Evolutionary conservation across 2,888 invertebrate genomes (phyloP).

Genomic region (Archips crataeganus): DNA sequence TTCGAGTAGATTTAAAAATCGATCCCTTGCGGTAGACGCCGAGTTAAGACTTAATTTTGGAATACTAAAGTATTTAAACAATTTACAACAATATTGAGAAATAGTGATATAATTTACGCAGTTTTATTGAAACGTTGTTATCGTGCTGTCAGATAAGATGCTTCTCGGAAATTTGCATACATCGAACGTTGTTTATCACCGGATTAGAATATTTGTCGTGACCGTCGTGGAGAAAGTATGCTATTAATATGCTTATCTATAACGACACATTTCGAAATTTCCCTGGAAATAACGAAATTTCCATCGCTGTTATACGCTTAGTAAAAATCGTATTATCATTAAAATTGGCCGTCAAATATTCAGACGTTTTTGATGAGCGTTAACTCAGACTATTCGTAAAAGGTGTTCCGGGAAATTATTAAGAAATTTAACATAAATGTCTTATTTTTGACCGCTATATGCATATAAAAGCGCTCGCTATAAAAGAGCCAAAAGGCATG

Average conservation of each 20-base stretch:
- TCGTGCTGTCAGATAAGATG: slow-evolving; percentile 8
- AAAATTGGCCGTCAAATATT: too few relatives aligned
- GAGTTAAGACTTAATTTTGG: too few relatives aligned
- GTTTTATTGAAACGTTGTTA: slow-evolving; percentile 4
- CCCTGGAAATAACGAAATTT: neutral
- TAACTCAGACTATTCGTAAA: too few relatives aligned
- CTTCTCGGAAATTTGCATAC: slow-evolving; percentile 11
- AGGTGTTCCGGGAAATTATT: too few relatives aligned
- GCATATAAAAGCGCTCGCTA: too few relatives aligned
- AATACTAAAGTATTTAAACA: neutral
- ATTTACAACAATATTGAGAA: neutral
- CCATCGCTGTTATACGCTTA: neutral
- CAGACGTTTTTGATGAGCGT: too few relatives aligned
- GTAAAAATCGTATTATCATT: neutral
- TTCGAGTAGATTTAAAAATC: too few relatives aligned
- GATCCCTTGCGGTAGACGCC: too few relatives aligned
- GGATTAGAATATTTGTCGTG: slow-evolving; percentile 4
- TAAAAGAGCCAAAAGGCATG: too few relatives aligned
- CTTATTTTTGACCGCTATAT: too few relatives aligned
- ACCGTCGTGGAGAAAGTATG: slow-evolving; percentile 10
- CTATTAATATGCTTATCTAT: neutral
- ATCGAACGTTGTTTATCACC: slow-evolving; percentile 9
- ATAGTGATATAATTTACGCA: neutral
- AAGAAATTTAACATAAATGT: too few relatives aligned
- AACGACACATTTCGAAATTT: neutral